Conservation (phyloP, 2,888 invertebrate genomes). For the Phlogophora meticulosa region DNA sequence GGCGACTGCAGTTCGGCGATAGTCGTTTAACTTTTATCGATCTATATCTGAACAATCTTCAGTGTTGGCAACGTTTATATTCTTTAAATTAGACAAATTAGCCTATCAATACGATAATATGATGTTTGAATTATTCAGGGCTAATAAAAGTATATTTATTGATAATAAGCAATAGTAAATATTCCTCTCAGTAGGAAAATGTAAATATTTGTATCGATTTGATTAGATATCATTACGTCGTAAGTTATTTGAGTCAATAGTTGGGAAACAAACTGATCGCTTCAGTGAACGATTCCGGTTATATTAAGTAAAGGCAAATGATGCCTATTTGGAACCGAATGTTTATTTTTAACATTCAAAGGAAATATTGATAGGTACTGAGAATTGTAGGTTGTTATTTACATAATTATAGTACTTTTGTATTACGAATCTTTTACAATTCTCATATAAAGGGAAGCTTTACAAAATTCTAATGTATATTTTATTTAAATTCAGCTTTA, state of each 20-base stretch:
- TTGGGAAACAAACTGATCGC: slow-evolving; percentile 27
- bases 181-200: slow-evolving; percentile 20
- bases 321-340: slow-evolving; percentile 2
- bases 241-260: slow-evolving; percentile 37
- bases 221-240: slow-evolving; percentile 33
- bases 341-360: neutral
- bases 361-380: neutral
- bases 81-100: slow-evolving; percentile 29
- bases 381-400: neutral
- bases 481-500: neutral
- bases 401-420: neutral
- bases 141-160: slow-evolving; percentile 51
- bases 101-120: slow-evolving; percentile 39
- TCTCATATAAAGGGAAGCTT: neutral
- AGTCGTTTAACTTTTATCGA: slow-evolving; percentile 81
- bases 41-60: slow-evolving; percentile 65
- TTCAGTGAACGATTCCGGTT: slow-evolving; percentile 12
- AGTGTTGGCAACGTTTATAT: slow-evolving; percentile 35
- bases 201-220: slow-evolving; percentile 53
- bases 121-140: slow-evolving; percentile 27
- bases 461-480: no score
- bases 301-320: slow-evolving; percentile 13
- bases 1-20: slow-evolving; percentile 80
- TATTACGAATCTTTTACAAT: neutral
- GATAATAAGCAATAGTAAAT: slow-evolving; percentile 27